These are phyloP conservation scores for Balaenoptera acutorostrata DNA, from an alignment of 2,113 vertebrate genomes.

Conservation along the genomic window DNA sequence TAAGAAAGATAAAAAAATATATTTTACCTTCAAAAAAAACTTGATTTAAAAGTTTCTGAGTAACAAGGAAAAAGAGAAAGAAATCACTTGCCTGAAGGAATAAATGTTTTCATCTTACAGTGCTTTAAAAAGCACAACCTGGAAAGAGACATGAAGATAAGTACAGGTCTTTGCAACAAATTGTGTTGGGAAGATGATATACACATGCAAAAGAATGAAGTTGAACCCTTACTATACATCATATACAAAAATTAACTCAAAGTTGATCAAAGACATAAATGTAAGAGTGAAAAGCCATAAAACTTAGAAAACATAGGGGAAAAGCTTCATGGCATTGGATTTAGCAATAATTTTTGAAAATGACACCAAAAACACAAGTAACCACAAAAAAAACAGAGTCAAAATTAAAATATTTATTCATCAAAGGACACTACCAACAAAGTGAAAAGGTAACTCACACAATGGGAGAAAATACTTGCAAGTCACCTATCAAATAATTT, in stretches of 20 bases:
- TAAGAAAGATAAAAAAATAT: no score
- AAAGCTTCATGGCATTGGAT: background rate
- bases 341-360: background rate
- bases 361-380: background rate
- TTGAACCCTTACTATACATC: background rate
- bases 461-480: background rate
- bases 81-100: background rate
- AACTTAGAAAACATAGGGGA: background rate
- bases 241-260: background rate
- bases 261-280: background rate
- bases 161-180: background rate
- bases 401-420: background rate
- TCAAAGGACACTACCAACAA: background rate
- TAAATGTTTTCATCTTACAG: background rate
- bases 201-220: background rate
- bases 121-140: background rate
- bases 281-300: background rate
- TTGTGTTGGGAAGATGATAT: background rate
- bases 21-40: background rate
- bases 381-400: background rate
- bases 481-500: background rate
- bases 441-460: background rate
- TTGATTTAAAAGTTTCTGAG: background rate
- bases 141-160: background rate
- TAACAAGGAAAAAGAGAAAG: background rate